phyloP scores from a whole-genome alignment of 2,888 invertebrate genomes.

The Hoplodrina blanda region DNA sequence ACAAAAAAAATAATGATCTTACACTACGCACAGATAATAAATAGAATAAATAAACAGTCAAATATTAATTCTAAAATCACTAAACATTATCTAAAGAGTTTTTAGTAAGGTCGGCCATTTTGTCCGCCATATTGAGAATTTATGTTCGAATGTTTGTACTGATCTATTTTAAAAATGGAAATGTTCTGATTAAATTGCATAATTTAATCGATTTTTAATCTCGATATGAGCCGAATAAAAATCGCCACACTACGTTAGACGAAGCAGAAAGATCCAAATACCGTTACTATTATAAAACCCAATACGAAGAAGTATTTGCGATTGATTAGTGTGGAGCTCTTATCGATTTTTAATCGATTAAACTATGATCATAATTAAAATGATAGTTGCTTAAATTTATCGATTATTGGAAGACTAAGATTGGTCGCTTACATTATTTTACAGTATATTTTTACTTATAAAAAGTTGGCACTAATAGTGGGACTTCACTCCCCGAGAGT shows the following conservation, averaged over 20 bases:
- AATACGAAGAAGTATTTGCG: conserved; percentile 66
- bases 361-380: conserved; percentile 47
- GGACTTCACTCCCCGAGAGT: conserved; percentile 67
- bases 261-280: conserved; percentile 57
- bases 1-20: conserved; percentile 78
- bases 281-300: conserved; percentile 60
- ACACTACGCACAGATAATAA: conserved; percentile 78
- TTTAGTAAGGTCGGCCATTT: conserved; percentile 53
- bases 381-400: conserved; percentile 55
- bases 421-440: conserved; percentile 71
- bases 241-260: conserved; percentile 58
- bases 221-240: conserved; percentile 16
- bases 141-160: conserved; percentile 68
- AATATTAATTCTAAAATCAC: conserved; percentile 72
- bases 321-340: conserved; percentile 57
- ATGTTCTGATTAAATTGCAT: conserved; percentile 29
- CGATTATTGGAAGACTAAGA: conserved; percentile 74
- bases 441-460: conserved; percentile 66
- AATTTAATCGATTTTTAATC: conserved; percentile 47
- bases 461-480: conserved; percentile 83
- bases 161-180: conserved; percentile 51
- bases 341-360: conserved; percentile 42
- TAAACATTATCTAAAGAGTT: conserved; percentile 56
- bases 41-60: conserved; percentile 87
- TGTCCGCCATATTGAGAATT: conserved; percentile 40